These are phyloP conservation scores for Anthrax anthrax DNA, from an alignment of 2,888 invertebrate genomes.

Conservation along the genomic window DNA sequence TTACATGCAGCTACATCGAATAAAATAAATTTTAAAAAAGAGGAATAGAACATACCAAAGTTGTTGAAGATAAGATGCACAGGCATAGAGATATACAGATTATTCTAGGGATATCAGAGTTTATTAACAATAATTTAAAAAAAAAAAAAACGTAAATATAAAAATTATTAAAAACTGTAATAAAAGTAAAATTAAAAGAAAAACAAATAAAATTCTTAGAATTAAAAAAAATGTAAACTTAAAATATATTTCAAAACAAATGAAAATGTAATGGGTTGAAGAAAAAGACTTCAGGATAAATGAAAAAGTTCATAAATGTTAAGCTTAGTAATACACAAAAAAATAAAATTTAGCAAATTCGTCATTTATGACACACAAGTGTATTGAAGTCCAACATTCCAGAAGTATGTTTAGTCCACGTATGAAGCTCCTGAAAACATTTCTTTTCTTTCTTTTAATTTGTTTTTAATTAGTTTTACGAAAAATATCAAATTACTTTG, in stretches of 20 bases:
- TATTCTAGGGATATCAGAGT: not conserved
- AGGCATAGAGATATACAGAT: not conserved
- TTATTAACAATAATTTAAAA: not conserved
- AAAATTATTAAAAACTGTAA: too few relatives aligned
- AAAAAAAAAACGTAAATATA: not conserved
- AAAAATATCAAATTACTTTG: too few relatives aligned
- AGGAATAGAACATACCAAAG: constrained; percentile 5
- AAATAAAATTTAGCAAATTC: not conserved
- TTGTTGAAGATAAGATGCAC: constrained; percentile 5
- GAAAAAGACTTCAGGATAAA: too few relatives aligned
- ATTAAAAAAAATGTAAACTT: too few relatives aligned
- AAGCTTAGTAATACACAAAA: too few relatives aligned
- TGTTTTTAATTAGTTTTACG: too few relatives aligned
- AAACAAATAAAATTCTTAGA: too few relatives aligned
- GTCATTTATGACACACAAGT: constrained; percentile 3
- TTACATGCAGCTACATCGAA: constrained; percentile 6
- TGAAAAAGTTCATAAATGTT: too few relatives aligned
- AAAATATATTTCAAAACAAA: too few relatives aligned
- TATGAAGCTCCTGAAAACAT: constrained; percentile 12
- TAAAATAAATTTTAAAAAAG: not conserved
- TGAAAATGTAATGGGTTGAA: too few relatives aligned
- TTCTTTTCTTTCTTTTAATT: not conserved
- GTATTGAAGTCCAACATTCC: constrained; percentile 8
- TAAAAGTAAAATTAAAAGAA: too few relatives aligned
- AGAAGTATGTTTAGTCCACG: constrained; percentile 5